Conservation (phyloP, 2,888 invertebrate genomes). For the Scaptomyza polygonia region DNA sequence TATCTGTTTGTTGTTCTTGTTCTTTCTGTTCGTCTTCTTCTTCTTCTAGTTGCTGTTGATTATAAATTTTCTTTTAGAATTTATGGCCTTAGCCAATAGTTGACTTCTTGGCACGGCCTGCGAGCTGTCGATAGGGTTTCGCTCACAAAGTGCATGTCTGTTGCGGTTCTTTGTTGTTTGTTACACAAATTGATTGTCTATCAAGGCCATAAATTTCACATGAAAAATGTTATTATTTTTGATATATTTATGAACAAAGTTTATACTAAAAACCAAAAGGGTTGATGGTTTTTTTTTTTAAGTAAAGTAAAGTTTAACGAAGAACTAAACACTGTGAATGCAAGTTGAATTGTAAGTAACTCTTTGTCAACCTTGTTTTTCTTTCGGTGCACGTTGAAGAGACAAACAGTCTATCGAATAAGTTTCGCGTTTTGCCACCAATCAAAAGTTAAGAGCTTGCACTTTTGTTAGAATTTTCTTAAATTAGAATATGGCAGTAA, state of each 20-base stretch:
- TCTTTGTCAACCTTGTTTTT: not conserved
- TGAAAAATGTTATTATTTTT: constrained; percentile 36
- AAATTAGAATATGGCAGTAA: constrained; percentile 45
- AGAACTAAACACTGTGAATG: not conserved
- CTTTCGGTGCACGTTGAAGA: not conserved
- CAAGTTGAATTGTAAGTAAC: not conserved
- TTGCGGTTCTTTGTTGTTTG: constrained; percentile 6
- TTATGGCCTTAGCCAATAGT: constrained; percentile 64
- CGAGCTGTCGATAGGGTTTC: constrained; percentile 27
- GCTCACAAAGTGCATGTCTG: constrained; percentile 1
- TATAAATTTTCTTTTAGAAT: constrained; percentile 62
- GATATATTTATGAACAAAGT: constrained; percentile 48
- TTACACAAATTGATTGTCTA: constrained; percentile 63
- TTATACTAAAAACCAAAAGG: not conserved
- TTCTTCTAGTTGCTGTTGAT: constrained; percentile 27
- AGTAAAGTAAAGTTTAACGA: not conserved
- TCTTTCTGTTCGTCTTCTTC: not conserved
- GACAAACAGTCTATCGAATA: not conserved
- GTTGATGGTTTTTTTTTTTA: constrained; percentile 2
- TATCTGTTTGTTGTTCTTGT: constrained; percentile 3
- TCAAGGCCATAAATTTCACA: constrained; percentile 63
- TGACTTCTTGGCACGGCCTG: constrained; percentile 50
- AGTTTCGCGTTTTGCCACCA: constrained; percentile 1
- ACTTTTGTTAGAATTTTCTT: constrained; percentile 39
- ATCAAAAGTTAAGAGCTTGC: constrained; percentile 22